Percentiles rank a stretch among this genome's conserved stretches.
These are phyloP conservation scores for Phragmatobia fuliginosa DNA, from an alignment of 2,888 invertebrate genomes.

Conservation along the genomic window DNA sequence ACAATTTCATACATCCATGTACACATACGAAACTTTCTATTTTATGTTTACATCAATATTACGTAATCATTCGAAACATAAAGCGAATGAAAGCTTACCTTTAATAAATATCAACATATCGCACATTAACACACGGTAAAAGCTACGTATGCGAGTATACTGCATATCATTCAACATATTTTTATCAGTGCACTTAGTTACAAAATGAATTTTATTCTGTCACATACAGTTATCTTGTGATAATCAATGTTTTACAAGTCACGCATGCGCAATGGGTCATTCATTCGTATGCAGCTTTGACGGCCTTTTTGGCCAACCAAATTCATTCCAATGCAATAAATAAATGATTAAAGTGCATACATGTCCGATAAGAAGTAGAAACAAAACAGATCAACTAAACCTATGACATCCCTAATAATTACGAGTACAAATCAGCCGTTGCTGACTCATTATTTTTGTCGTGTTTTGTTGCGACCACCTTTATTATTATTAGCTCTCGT, in stretches of 20 bases:
- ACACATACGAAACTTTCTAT: background rate
- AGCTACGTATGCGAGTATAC: background rate
- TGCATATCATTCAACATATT: conserved; percentile 11
- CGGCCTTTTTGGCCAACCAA: background rate
- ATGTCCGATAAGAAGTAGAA: too few relatives aligned
- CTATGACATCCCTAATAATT: background rate
- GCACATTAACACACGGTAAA: conserved; percentile 9
- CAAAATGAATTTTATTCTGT: conserved; percentile 11
- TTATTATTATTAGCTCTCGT: background rate
- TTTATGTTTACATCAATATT: background rate
- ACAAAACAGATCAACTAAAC: background rate
- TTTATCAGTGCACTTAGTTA: conserved; percentile 10
- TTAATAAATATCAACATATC: background rate
- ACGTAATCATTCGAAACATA: background rate
- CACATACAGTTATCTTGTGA: background rate
- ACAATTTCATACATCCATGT: background rate
- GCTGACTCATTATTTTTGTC: too few relatives aligned
- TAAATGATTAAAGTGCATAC: background rate
- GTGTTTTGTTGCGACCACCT: too few relatives aligned
- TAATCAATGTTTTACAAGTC: conserved; percentile 11
- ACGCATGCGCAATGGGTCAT: conserved; percentile 10
- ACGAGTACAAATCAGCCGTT: background rate
- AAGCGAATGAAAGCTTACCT: conserved; percentile 3
- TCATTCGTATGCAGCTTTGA: background rate
- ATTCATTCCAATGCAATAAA: background rate